Evolutionary conservation across 2,888 invertebrate genomes (phyloP).

Genomic region (Germaria angustata): DNA sequence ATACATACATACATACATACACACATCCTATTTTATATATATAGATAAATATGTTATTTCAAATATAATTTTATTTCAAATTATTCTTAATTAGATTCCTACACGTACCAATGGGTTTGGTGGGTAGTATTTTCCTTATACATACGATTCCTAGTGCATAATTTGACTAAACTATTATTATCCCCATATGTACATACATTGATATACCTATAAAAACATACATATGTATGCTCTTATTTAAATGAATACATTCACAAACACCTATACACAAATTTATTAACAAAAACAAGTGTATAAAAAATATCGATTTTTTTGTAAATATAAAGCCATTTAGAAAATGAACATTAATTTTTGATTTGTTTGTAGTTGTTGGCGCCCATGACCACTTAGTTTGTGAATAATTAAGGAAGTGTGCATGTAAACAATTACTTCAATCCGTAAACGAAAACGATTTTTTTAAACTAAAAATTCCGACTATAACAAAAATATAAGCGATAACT

Average conservation of each 20-base stretch:
- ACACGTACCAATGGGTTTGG: too few species aligned
- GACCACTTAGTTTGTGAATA: conserved; percentile 68
- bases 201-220: too few species aligned
- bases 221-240: neutral
- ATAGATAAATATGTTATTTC: too few species aligned
- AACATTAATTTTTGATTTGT: conserved; percentile 69
- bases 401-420: conserved; percentile 68
- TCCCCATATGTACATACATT: too few species aligned
- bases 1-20: too few species aligned
- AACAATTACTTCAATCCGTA: conserved; percentile 68
- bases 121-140: too few species aligned
- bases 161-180: conserved; percentile 15
- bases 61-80: too few species aligned
- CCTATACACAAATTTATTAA: conserved; percentile 4
- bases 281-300: neutral
- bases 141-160: too few species aligned
- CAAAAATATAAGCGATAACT: conserved; percentile 10
- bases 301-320: conserved; percentile 40
- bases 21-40: too few species aligned
- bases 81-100: too few species aligned
- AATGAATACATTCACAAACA: neutral
- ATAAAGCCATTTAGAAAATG: conserved; percentile 63
- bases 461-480: conserved; percentile 34
- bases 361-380: conserved; percentile 69
- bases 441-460: conserved; percentile 62